Evolutionary conservation across 2,888 invertebrate species (phyloP), one percentile per base, ranked within the genome.

Genomic region (Biston stratarius): DNA sequence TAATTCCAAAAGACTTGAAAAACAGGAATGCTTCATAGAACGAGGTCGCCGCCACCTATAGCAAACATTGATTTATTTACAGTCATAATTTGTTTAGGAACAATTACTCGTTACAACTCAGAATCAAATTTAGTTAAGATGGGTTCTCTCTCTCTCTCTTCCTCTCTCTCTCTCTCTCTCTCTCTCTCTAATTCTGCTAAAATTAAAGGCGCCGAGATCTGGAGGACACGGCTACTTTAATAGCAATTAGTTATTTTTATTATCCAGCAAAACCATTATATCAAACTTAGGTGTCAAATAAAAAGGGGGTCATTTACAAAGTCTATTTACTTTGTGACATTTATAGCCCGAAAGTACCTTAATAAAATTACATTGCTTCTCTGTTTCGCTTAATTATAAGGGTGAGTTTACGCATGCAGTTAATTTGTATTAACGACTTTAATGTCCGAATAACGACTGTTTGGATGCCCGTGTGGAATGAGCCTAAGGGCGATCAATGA

Each of bases 351-450:
- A 69, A 81, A 86, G 77, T 80, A 74, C 83, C 75, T 74, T 80
- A 78, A 85, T 84, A 86, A 87, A 86, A 83, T 82, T 78, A 82
- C 80, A 79, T 83, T 77, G 78, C 76, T 78, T 74, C 78, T 79
- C 71, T 72, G 74, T 64, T 69, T 72, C 72, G 77, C 75, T 83
- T 83, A 80, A 86, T 84, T 84, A 82, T 74, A 77, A 73, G 77
- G 77, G 76, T 73, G 78, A 78, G 73, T 77, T 76, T 73, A 73
- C 71, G 67, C 71, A 74, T 74, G 64, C 73, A 65, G 77, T 75
- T 81, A 81, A 81, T 83, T 78, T 73, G 77, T 75, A 82, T 76
- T 78, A 82, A 83, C 73, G 80, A 74, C 80, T 80, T 74, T 75
- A 82, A 82, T 78, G 79, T 71, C 62, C 73, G 68, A 45, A 61